phyloP scores from a whole-genome alignment of 2,113 vertebrate genomes.

The Cyanistes caeruleus region DNA sequence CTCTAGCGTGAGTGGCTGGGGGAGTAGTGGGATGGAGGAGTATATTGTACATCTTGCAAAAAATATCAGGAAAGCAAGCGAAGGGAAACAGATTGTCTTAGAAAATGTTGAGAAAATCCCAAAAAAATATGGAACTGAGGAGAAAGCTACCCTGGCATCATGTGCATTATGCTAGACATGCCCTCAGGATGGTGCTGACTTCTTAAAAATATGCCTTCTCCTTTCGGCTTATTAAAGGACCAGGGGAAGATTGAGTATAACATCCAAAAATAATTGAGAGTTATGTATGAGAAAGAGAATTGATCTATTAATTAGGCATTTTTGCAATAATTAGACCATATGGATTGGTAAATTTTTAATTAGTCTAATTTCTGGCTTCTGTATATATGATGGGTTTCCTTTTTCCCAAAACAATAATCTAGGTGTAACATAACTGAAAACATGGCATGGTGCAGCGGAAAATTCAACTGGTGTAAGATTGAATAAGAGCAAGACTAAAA shows the following conservation, averaged over 20 bases:
- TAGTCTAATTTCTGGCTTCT: background rate
- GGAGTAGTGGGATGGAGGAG: rapidly evolving
- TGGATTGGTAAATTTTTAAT: background rate
- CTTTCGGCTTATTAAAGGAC: background rate
- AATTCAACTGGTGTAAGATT: background rate
- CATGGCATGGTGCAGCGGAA: background rate
- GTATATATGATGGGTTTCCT: background rate
- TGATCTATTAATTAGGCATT: background rate
- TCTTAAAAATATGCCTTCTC: background rate
- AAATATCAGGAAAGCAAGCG: background rate
- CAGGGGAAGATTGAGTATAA: background rate
- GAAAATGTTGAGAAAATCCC: background rate
- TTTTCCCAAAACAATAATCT: background rate
- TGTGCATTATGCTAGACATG: background rate
- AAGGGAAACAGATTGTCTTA: background rate
- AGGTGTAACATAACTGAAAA: background rate
- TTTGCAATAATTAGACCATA: background rate
- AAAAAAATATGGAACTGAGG: background rate
- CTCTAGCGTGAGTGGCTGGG: background rate
- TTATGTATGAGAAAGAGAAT: background rate
- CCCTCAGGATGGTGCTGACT: background rate
- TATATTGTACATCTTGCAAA: background rate
- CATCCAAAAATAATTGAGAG: background rate
- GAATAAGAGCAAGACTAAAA: background rate
- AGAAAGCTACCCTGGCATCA: background rate